Evolutionary conservation across 2,888 invertebrate genomes (phyloP), one percentile per base, ranked within the genome.

Genomic region (Zaprionus obscuricornis): DNA sequence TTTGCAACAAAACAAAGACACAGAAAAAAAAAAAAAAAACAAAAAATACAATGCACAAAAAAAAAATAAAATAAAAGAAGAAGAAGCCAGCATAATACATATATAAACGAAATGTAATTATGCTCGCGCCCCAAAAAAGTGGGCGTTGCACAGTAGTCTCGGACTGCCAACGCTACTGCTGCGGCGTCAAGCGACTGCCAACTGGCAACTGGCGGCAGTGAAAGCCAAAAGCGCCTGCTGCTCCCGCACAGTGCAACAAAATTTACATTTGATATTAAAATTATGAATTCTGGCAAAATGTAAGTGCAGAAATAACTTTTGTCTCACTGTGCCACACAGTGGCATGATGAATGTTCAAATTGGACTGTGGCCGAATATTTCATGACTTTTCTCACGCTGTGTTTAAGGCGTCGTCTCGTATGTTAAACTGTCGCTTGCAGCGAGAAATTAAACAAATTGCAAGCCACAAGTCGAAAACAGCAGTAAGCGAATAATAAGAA

Each of bases 381-480:
- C 59, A 58, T 50, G 58, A 76, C 73, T 81, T 82, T 85, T 78
- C 83, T 83, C 85, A 85, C 83, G 82, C 75, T 66, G 74, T 59
- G 64, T 64, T 51, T 66, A 68, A 67, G 78, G 73, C 73, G 74
- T 72, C 67, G 54, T 62, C 82, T 86, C 89, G 88, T 89, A 85
- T 86, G 84, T 88, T 88, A 88, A 88, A 88, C 82, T 88, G 89
- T 89, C 89, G 86, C 88, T 85, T 74, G 66, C 74, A 86, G 89
- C 86, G 67, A 37, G 89, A 82, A 89, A 89, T 89, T 89, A 89
- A 89, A 89, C 89, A 89, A 89, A 89, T 89, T 87, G 84, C 86
- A 74, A 85, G 58, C 46, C 65, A 36, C 42, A 39, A 17, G 26
- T 13, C 6, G n/a, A n/a, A n/a, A 29, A 34, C 39, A n/a, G n/a